Evolutionary conservation across 2,888 invertebrate genomes (phyloP), one percentile per base, ranked within the genome.

Genomic region (Agriotes lineatus): DNA sequence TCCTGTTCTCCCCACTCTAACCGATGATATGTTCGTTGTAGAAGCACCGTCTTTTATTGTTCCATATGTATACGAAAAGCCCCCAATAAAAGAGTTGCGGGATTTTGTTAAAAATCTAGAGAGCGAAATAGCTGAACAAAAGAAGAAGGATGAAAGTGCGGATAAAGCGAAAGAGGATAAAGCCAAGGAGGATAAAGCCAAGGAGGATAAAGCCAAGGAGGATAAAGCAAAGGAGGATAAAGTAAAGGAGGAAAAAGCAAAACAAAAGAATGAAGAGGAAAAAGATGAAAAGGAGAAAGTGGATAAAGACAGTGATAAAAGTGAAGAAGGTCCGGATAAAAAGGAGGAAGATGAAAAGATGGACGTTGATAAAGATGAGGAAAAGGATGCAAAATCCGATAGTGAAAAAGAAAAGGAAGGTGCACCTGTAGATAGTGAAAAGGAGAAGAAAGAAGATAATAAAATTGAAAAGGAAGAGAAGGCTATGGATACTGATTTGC

Each of bases 11-110:
- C 95, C 95, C 0, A 93, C 94, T 5, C 83, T 96, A 19, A 95
- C 95, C 16, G 96, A 96, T 81, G 95, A 96, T 77, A 96, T 96
- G 93, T 96, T 93, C 82, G 95, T 96, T 9, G 92, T 96, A 7
- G 96, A 96, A 84, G 96, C 96, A 22, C 96, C 96, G 4, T 96
- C 95, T 18, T 96, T 96, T 81, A 95, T 96, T 80, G 96, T 96
- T 75, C 96, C 96, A 50, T 96, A 96, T 82, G 94, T 96, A 18
- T 96, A 96, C 84, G 96, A 96, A 82, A 96, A 96, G 82, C 94
- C 95, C 7, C 94, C 96, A 0, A 83, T 91, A 3, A 91, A 92
- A 77, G 91, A 92, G 65, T 88, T 96, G 71, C 91, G 90, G 80
- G 90, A 92, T 73, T 91, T 91, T 81, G 88, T 94, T 25, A 86